Percentiles rank a stretch among this genome's conserved stretches.
These are phyloP conservation scores for Sus scrofa DNA, from an alignment of 2,113 vertebrate genomes.

Conservation along the genomic window DNA sequence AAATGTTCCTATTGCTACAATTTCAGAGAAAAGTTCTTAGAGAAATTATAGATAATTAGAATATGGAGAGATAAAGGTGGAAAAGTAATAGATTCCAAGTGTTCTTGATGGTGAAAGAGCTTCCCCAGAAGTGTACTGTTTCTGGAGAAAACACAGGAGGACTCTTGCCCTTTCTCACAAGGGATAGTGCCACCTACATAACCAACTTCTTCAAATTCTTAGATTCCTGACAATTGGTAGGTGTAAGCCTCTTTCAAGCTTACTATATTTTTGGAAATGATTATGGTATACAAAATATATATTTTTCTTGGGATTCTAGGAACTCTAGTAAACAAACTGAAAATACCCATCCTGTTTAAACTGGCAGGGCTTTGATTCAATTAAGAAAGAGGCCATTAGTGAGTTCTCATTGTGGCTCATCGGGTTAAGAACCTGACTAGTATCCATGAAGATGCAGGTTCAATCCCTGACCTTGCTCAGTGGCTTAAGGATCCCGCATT, in stretches of 20 bases:
- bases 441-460: too few species aligned
- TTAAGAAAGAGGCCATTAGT: not conserved
- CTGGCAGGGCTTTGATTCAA: not conserved
- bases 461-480: too few species aligned
- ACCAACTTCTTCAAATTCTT: not conserved
- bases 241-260: not conserved
- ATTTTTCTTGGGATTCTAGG: not conserved
- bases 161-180: not conserved
- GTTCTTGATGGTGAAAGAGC: not conserved
- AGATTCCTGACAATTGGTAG: not conserved
- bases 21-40: slow-evolving; percentile 26
- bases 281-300: not conserved
- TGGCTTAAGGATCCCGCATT: too few species aligned
- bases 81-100: not conserved
- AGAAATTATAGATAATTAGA: not conserved
- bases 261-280: not conserved
- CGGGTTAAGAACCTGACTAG: too few species aligned
- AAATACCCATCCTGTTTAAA: not conserved
- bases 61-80: not conserved
- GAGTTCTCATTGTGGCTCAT: too few species aligned
- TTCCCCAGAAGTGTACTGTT: not conserved
- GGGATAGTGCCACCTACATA: not conserved
- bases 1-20: not conserved
- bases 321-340: not conserved
- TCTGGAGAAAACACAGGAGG: not conserved